Evolutionary conservation across 2,113 vertebrate species (phyloP).

Genomic region (Barbus barbus): DNA sequence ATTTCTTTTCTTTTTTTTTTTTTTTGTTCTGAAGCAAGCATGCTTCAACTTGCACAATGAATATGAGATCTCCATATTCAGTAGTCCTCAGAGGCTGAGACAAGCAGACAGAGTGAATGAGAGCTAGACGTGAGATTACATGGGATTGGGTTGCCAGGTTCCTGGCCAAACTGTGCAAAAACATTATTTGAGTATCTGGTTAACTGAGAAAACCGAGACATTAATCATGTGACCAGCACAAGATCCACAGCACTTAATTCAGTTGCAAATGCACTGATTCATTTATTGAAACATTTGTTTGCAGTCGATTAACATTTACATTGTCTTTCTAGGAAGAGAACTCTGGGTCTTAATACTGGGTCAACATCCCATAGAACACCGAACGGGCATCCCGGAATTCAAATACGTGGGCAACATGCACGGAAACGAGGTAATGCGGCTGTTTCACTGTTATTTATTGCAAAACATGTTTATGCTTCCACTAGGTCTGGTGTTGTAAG

Average conservation of each 20-base stretch:
- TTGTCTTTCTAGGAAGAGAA: slow-evolving; percentile 80
- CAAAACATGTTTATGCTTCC: background rate
- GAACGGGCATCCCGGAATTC: slow-evolving; percentile 85
- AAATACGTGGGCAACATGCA: slow-evolving; percentile 91
- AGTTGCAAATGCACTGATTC: slow-evolving; percentile 22
- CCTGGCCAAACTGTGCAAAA: background rate
- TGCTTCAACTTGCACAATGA: slow-evolving; percentile 29
- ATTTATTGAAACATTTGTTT: slow-evolving; percentile 32
- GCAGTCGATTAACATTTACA: slow-evolving; percentile 22
- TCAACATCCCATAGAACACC: slow-evolving; percentile 79
- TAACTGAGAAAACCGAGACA: slow-evolving; percentile 27
- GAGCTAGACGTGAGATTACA: slow-evolving; percentile 10
- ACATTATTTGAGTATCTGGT: slow-evolving; percentile 37
- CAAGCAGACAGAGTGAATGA: background rate
- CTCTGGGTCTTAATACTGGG: slow-evolving; percentile 88
- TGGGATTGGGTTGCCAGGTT: slow-evolving; percentile 49
- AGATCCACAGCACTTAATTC: slow-evolving; percentile 15
- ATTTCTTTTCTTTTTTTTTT: background rate
- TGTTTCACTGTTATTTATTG: background rate
- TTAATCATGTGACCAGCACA: slow-evolving; percentile 27
- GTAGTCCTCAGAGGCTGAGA: background rate
- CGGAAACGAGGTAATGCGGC: slow-evolving; percentile 83
- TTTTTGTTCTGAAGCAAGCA: background rate
- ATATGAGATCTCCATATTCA: slow-evolving; percentile 5
- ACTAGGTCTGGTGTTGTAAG: background rate